These are phyloP conservation scores for Myoxocephalus aenaeus DNA, from an alignment of 2,797 vertebrate species.

Conservation along the genomic window DNA sequence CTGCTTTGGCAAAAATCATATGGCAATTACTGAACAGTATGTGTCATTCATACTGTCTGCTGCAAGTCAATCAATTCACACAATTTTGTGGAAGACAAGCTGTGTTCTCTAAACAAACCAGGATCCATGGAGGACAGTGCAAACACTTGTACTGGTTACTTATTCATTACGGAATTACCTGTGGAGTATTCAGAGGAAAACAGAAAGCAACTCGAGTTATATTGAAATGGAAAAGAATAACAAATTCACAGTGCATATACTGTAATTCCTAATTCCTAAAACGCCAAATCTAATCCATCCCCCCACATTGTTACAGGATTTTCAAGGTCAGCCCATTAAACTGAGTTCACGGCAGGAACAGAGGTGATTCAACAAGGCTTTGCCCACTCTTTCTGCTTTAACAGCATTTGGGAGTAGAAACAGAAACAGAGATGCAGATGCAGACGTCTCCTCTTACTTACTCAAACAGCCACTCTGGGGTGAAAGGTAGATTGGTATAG, in stretches of 20 bases:
- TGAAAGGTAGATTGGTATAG: conserved; percentile 45
- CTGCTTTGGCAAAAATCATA: conserved; percentile 15
- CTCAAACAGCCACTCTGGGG: conserved; percentile 33
- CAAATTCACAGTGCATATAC: background rate
- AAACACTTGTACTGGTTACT: conserved; percentile 18
- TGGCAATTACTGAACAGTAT: background rate
- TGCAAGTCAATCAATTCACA: background rate
- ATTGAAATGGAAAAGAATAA: conserved; percentile 10
- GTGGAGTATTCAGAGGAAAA: background rate
- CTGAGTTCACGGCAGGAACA: conserved; percentile 15
- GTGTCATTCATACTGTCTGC: background rate
- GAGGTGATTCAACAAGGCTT: conserved; percentile 29
- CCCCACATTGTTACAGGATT: background rate
- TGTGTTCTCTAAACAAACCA: background rate
- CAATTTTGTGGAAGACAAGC: background rate
- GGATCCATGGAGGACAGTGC: background rate
- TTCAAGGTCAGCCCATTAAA: conserved; percentile 54
- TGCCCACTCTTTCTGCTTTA: conserved; percentile 9
- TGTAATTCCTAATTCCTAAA: conserved; percentile 13
- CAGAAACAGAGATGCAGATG: conserved; percentile 13
- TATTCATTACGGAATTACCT: conserved; percentile 3
- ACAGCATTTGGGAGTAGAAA: conserved; percentile 11
- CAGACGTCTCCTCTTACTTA: conserved; percentile 27
- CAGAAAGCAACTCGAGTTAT: background rate
- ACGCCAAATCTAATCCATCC: conserved; percentile 6